Evolutionary conservation across 37 sponge, comb jelly and placozoan genomes (phyloP).

Genomic region (Petrosia ficiformis): DNA sequence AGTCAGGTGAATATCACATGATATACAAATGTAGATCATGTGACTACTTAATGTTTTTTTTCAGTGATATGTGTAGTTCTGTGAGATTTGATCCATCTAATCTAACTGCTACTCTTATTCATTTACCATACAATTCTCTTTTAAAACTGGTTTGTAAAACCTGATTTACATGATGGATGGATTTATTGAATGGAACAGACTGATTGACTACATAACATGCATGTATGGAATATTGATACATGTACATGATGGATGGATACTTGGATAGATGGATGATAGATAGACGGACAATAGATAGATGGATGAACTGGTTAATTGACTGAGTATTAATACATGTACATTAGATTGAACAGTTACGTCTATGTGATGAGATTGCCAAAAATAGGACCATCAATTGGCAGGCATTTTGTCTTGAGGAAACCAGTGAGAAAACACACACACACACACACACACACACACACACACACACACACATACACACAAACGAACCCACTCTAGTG

Average conservation of each 20-base stretch:
- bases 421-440: too few species aligned
- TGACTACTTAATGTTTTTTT: not conserved
- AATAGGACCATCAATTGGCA: conserved; percentile 82
- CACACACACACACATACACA: too few species aligned
- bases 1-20: conserved; percentile 19
- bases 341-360: conserved; percentile 72
- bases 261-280: not conserved
- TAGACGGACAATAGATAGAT: not conserved
- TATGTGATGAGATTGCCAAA: conserved; percentile 64
- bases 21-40: too few species aligned
- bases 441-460: too few species aligned
- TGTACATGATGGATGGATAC: too few species aligned
- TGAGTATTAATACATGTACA: not conserved
- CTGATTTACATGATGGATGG: not conserved
- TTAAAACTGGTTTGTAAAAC: conserved; percentile 36
- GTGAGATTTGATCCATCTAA: conserved; percentile 25
- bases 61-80: conserved; percentile 24
- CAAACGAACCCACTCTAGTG: too few species aligned
- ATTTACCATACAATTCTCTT: conserved; percentile 58
- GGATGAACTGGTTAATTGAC: not conserved
- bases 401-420: conserved; percentile 64
- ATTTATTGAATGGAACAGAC: too few species aligned
- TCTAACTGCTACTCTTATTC: conserved; percentile 6
- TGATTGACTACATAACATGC: too few species aligned
- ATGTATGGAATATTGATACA: too few species aligned